A percentile compares a stretch with the other conserved stretches of the same genome.
Conservation (phyloP, 2,797 vertebrate species). For the Chaenodraco wilsoni region DNA sequence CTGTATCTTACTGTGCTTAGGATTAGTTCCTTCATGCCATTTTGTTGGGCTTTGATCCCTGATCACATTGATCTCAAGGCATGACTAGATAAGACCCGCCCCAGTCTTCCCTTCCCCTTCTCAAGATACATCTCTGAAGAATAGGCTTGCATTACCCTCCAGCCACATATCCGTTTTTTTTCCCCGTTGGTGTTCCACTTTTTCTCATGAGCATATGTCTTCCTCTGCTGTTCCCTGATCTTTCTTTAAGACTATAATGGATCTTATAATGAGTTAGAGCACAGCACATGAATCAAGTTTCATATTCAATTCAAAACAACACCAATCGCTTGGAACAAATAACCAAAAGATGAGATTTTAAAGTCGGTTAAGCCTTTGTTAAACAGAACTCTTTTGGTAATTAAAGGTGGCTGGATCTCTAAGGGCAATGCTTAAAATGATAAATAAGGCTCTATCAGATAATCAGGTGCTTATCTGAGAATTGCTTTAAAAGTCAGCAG, state of each 20-base stretch:
- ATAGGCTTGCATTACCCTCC: slow-evolving; percentile 58
- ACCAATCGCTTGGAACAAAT: not conserved
- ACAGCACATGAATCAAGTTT: slow-evolving; percentile 7
- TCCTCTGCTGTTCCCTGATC: slow-evolving; percentile 15
- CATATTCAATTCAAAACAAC: slow-evolving; percentile 11
- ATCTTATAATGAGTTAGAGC: slow-evolving; percentile 15
- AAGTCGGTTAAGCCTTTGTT: not conserved
- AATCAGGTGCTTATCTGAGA: slow-evolving; percentile 3
- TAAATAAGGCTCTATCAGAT: slow-evolving; percentile 9
- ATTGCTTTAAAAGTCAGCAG: slow-evolving; percentile 6
- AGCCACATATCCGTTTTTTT: slow-evolving; percentile 61
- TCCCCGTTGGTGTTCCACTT: slow-evolving; percentile 61
- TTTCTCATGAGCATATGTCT: slow-evolving; percentile 55
- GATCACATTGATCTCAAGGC: slow-evolving; percentile 75
- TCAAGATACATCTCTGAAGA: slow-evolving; percentile 64
- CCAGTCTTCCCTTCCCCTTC: slow-evolving; percentile 63
- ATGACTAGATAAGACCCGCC: slow-evolving; percentile 71
- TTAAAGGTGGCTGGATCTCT: slow-evolving; percentile 1
- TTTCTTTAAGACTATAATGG: slow-evolving; percentile 14
- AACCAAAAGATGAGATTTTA: slow-evolving; percentile 3
- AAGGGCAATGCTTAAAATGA: not conserved
- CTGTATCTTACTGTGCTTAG: slow-evolving; percentile 61
- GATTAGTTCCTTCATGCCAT: slow-evolving; percentile 75
- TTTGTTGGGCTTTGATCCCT: slow-evolving; percentile 77
- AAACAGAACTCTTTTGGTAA: not conserved